phyloP scores from a whole-genome alignment of 2,797 vertebrate genomes.

The Novumbra hubbsi region DNA sequence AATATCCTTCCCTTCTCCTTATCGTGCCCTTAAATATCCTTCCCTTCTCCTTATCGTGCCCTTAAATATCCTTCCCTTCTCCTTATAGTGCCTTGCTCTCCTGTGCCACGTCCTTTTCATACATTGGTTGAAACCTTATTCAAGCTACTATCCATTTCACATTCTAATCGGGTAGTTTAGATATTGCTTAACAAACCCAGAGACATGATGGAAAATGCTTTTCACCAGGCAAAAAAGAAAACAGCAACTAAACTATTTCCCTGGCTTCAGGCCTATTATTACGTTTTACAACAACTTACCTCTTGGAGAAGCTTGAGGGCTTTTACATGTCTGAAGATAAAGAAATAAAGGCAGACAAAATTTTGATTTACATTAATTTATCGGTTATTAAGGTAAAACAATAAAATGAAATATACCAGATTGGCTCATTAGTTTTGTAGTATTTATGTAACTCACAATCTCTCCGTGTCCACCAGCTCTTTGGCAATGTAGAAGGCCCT shows the following conservation, averaged over 20 bases:
- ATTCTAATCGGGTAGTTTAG: no score
- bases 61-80: not conserved
- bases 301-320: constrained; percentile 80
- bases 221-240: no score
- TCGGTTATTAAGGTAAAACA: not conserved
- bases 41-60: not conserved
- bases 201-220: no score
- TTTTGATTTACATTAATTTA: not conserved
- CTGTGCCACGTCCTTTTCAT: not conserved
- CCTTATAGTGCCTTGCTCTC: not conserved
- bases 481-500: constrained; percentile 87
- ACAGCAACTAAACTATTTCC: no score
- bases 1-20: not conserved
- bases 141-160: no score
- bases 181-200: no score
- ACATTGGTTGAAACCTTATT: no score
- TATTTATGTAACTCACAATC: constrained; percentile 78
- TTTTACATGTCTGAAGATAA: constrained; percentile 85
- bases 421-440: constrained; percentile 18
- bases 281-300: constrained; percentile 70
- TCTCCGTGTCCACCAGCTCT: constrained; percentile 89
- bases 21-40: not conserved
- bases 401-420: constrained; percentile 11
- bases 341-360: constrained; percentile 37
- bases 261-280: no score